Evolutionary conservation across 2,888 invertebrate species (phyloP).

Genomic region (Hypomecis atomaria): DNA sequence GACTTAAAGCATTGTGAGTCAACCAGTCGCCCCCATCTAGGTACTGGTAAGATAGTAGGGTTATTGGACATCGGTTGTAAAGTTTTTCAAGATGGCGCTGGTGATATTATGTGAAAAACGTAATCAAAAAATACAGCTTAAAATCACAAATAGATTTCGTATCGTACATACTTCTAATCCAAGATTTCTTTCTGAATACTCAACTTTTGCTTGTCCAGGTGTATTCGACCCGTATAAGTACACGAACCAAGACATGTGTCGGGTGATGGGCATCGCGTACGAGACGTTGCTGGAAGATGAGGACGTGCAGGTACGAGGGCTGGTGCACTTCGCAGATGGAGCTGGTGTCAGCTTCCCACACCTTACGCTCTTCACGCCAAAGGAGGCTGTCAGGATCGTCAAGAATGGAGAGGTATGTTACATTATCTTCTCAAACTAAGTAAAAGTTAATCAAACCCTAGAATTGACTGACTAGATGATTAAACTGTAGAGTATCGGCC

Average conservation of each 20-base stretch:
- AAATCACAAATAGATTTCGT: too few species aligned
- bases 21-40: too few species aligned
- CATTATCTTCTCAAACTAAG: not conserved
- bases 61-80: too few species aligned
- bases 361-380: conserved; percentile 90
- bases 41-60: too few species aligned
- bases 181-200: not conserved
- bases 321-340: conserved; percentile 91
- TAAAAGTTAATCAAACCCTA: not conserved
- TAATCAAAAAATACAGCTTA: too few species aligned
- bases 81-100: too few species aligned
- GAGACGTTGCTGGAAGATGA: conserved; percentile 93
- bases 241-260: conserved; percentile 91
- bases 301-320: conserved; percentile 90
- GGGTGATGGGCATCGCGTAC: conserved; percentile 90
- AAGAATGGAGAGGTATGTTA: conserved; percentile 92
- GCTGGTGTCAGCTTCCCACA: conserved; percentile 90
- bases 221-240: conserved; percentile 92
- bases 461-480: not conserved
- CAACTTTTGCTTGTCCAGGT: conserved; percentile 74
- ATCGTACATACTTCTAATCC: too few species aligned
- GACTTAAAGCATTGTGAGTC: too few species aligned
- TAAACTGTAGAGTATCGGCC: not conserved
- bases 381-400: conserved; percentile 91
- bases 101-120: too few species aligned